These are phyloP conservation scores for Heliconius cydno DNA, from an alignment of 2,888 invertebrate genomes.

Conservation along the genomic window DNA sequence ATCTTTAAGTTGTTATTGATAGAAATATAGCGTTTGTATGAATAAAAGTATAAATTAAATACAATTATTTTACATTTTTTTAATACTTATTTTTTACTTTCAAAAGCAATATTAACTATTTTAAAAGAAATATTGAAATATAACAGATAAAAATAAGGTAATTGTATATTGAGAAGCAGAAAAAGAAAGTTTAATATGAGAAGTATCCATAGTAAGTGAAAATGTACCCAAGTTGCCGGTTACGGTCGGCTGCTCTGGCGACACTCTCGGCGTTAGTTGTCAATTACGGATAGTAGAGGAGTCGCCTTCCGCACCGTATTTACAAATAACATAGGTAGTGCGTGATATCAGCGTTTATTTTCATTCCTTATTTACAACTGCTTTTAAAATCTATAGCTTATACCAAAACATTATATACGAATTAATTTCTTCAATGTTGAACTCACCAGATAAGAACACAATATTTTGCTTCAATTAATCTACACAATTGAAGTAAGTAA, in stretches of 20 bases:
- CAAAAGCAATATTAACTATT: neutral
- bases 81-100: neutral
- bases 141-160: constrained; percentile 4
- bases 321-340: constrained; percentile 26
- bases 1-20: neutral
- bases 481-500: constrained; percentile 61
- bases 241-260: constrained; percentile 46
- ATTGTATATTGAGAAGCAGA: constrained; percentile 30
- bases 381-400: neutral
- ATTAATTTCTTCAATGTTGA: constrained; percentile 9
- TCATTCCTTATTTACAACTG: constrained; percentile 8
- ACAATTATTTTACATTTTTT: neutral
- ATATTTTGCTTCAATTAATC: constrained; percentile 34
- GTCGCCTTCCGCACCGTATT: constrained; percentile 29
- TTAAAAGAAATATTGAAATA: neutral
- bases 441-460: constrained; percentile 34
- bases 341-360: constrained; percentile 21
- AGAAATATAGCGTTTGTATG: neutral
- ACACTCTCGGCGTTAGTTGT: constrained; percentile 36
- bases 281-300: constrained; percentile 35
- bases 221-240: constrained; percentile 47
- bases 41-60: neutral
- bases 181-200: constrained; percentile 49
- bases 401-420: constrained; percentile 6
- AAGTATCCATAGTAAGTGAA: constrained; percentile 48